Percentiles rank a stretch among this genome's conserved stretches.
Evolutionary conservation across 2,888 invertebrate genomes (phyloP).

Genomic region (Prosopocoilus inquinatus): DNA sequence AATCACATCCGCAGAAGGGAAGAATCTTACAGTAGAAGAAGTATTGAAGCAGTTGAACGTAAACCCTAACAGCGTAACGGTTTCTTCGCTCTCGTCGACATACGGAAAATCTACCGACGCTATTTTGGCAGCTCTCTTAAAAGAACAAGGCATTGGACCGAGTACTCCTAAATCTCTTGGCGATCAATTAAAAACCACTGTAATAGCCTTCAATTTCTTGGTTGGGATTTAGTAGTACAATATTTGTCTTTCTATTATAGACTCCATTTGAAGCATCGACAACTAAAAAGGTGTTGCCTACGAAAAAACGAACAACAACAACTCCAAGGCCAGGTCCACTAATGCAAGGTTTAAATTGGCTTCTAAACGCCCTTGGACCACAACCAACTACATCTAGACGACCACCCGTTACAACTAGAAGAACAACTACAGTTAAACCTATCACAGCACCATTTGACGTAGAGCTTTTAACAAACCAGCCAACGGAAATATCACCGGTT

Average conservation of each 20-base stretch:
- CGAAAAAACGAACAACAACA: conserved; percentile 46
- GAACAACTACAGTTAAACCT: conserved; percentile 28
- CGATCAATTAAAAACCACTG: conserved; percentile 58
- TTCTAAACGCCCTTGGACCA: conserved; percentile 43
- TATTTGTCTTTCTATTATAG: conserved; percentile 6
- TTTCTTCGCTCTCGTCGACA: conserved; percentile 36
- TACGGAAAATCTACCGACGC: conserved; percentile 68
- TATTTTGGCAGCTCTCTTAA: conserved; percentile 65
- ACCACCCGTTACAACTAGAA: conserved; percentile 18
- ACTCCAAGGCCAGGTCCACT: conserved; percentile 50
- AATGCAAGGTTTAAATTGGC: conserved; percentile 48
- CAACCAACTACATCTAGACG: conserved; percentile 32
- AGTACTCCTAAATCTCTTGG: conserved; percentile 64
- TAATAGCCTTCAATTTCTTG: conserved; percentile 36
- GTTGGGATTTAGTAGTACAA: background rate
- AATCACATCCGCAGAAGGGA: conserved; percentile 24
- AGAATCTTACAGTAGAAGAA: conserved; percentile 37
- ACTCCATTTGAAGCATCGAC: conserved; percentile 31
- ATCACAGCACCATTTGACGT: conserved; percentile 28
- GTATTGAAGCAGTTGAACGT: conserved; percentile 44
- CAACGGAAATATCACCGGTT: conserved; percentile 43
- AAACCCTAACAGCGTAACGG: conserved; percentile 31
- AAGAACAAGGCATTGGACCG: conserved; percentile 71
- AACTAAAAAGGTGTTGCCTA: conserved; percentile 35
- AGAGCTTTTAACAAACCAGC: conserved; percentile 39